Evolutionary conservation across 2,888 invertebrate genomes (phyloP), one percentile per base, ranked within the genome.

Genomic region (Oeneis ivallda): DNA sequence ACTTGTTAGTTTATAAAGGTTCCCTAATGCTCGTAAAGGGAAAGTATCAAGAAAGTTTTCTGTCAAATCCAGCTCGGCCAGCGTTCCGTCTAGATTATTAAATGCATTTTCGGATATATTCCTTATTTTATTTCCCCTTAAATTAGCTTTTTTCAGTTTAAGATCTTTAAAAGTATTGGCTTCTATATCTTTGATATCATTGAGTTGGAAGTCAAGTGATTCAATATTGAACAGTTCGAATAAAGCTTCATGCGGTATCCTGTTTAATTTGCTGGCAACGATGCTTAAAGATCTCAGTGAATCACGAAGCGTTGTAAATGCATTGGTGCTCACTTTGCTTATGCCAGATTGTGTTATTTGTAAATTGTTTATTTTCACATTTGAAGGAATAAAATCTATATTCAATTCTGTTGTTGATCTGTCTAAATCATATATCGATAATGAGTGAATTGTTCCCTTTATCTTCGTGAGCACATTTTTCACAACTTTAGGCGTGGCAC

Each of bases 371-470:
- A 96, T 94, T 80, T 93, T 94, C 64, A 94, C 89, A 80, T 93
- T 92, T 26, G 94, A 87, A 65, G 96, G 96, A 83, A 97, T 97
- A 75, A 96, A 93, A 74, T 95, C 95, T 70, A 94, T 92, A 69
- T 95, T 94, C 62, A 98, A 92, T 75, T 95, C 94, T 69, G 95
- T 95, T 74, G 96, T 94, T 74, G 95, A 94, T 75, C 94, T 94
- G 89, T 98, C 97, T 76, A 98, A 93, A 84, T 97, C 97, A 92
- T 97, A 97, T 78, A 98, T 95, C 79, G 96, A 97, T 79, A 98
- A 92, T 58, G 97, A 97, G 84, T 97, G 97, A 76, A 98, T 94
- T 78, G 92, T 92, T 82, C 93, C 92, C 75, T 93, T 93, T 79
- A 95, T 94, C 81, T 94, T 94, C 75, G 95, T 93, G 75, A 97